Evolutionary conservation across 2,888 invertebrate genomes (phyloP), one percentile per base, ranked within the genome.

Genomic region (Apodemia hepburni): DNA sequence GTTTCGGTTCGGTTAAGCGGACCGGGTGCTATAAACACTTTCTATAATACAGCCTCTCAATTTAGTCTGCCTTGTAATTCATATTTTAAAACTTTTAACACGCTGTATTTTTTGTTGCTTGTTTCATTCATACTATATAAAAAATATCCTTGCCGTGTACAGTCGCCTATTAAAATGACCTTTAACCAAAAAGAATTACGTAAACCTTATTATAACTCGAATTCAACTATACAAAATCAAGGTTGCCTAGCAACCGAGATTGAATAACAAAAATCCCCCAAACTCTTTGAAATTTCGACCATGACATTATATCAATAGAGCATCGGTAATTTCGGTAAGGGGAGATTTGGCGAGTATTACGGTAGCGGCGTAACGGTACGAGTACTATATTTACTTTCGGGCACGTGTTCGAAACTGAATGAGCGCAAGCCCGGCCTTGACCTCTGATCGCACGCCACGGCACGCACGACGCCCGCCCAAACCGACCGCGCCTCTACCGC

Each of bases 381-480:
- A 72, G 68, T 86, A 87, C 87, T 87, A 88, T 89, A 88, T 90
- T 90, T 90, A 90, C 88, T 86, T 87, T 85, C 77, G 79, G 85
- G 83, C 90, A 89, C 90, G 90, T 90, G 90, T 83, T 84, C 80
- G 72, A 81, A 80, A 74, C 77, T 91, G 87, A 91, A 91, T 91
- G 89, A 84, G 86, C 81, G 75, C 85, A 80, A 77, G 84, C 84
- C 85, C 87, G 85, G 73, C 91, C 90, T 88, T 90, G 90, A 90
- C 89, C 90, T 82, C 80, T 78, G 75, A 78, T 81, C 82, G 79
- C 82, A 83, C 84, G 83, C 85, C 82, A 11, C 38, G 75, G 69
- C 68, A 67, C 69, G 81, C 77, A 33, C 33, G 33, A 76, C 77
- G 75, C 77, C 78, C 78, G 76, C 78, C 80, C 81, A 79, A 84